phyloP scores from a whole-genome alignment of 2,797 vertebrate genomes.

The Hipposideros larvatus region DNA sequence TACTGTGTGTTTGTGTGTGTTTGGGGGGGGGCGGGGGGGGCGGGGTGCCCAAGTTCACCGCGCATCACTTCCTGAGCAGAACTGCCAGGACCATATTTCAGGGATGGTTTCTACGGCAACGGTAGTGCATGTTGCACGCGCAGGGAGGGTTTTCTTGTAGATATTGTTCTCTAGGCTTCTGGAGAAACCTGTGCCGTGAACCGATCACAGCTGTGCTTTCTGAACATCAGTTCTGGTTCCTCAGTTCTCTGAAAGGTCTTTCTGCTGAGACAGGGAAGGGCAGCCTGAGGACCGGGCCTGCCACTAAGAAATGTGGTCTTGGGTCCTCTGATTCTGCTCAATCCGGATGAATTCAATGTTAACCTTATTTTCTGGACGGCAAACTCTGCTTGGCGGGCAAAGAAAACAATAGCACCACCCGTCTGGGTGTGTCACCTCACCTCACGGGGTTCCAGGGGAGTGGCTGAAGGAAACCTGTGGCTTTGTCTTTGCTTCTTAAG shows the following conservation, averaged over 20 bases:
- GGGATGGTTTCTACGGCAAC: accelerated
- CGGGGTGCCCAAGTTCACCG: background rate
- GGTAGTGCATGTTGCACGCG: accelerated
- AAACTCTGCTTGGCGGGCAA: too few relatives aligned
- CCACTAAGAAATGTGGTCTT: background rate
- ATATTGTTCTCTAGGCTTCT: background rate
- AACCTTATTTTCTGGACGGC: background rate
- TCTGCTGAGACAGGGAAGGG: background rate
- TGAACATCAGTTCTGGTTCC: background rate
- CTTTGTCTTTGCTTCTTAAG: background rate
- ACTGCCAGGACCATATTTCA: background rate
- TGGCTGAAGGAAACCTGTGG: background rate
- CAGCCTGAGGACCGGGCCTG: accelerated
- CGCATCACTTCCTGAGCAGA: accelerated
- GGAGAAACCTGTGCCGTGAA: background rate
- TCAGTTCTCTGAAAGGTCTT: background rate
- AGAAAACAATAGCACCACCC: background rate
- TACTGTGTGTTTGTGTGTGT: too few relatives aligned
- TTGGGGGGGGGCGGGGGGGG: too few relatives aligned
- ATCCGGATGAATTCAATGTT: accelerated
- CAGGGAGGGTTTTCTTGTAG: background rate
- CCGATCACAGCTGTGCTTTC: background rate
- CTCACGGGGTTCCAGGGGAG: background rate
- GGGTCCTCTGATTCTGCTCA: background rate
- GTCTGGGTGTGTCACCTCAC: background rate